Evolutionary conservation across 1,140 invertebrate genomes (phyloP).

Genomic region (Drosophila trapezifrons): DNA sequence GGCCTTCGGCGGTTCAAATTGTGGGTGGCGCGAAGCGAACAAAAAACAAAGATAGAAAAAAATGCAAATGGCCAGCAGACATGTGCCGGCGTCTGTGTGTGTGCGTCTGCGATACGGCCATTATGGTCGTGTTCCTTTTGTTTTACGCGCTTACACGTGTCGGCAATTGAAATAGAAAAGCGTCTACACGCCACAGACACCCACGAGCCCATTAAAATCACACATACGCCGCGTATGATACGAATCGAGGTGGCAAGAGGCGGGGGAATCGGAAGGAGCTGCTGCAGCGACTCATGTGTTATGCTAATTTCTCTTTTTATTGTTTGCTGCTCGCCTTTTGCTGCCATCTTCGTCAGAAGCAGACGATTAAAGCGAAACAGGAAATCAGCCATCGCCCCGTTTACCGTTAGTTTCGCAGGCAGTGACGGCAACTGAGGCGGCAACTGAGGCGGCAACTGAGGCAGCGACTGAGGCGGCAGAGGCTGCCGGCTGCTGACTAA

Average conservation of each 20-base stretch:
- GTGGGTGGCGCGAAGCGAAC: conserved; percentile 1
- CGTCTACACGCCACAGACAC: conserved; percentile 48
- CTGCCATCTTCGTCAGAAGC: conserved; percentile 36
- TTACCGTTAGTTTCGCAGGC: conserved; percentile 60
- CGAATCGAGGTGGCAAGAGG: not conserved
- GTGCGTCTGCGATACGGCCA: conserved; percentile 4
- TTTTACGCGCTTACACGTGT: conserved; percentile 68
- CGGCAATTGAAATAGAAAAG: conserved; percentile 72
- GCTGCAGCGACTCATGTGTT: conserved; percentile 58
- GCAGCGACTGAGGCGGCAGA: conserved; percentile 6
- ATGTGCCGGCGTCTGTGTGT: conserved; percentile 9
- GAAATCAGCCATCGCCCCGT: conserved; percentile 51
- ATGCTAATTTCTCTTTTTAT: conserved; percentile 77
- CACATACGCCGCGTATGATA: conserved; percentile 31
- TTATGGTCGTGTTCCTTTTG: conserved; percentile 42
- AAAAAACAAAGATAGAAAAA: not conserved
- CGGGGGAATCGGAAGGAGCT: conserved; percentile 1
- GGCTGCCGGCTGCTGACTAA: conserved; percentile 32
- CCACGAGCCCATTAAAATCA: conserved; percentile 72
- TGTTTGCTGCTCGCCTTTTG: conserved; percentile 53
- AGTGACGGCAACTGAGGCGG: conserved; percentile 1
- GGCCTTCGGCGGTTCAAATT: conserved; percentile 10
- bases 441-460: not conserved
- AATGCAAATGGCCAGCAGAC: conserved; percentile 43
- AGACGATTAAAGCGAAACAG: conserved; percentile 59